These are phyloP conservation scores for Eumeta japonica DNA, from an alignment of 1,140 invertebrate species.

Conservation along the genomic window DNA sequence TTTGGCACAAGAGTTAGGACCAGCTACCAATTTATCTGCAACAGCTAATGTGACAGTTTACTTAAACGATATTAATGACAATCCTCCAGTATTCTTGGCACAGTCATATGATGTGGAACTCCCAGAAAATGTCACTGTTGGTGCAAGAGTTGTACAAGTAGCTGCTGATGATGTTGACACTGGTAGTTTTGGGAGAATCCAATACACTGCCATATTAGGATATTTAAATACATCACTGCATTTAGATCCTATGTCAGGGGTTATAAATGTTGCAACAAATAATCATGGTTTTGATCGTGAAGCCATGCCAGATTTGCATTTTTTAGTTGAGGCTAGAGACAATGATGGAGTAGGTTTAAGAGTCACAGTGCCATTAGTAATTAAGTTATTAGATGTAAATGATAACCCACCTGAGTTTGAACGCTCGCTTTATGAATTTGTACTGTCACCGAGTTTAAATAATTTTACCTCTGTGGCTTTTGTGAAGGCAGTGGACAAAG, in stretches of 20 bases:
- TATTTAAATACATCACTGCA: slow-evolving; percentile 71
- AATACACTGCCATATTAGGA: slow-evolving; percentile 75
- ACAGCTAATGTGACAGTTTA: slow-evolving; percentile 75
- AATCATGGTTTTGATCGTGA: slow-evolving; percentile 82
- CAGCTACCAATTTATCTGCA: slow-evolving; percentile 70
- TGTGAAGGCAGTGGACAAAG: slow-evolving; percentile 78
- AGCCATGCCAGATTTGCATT: slow-evolving; percentile 68
- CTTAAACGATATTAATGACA: slow-evolving; percentile 88
- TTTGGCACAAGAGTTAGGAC: slow-evolving; percentile 75
- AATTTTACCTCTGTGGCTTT: slow-evolving; percentile 72
- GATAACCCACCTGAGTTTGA: slow-evolving; percentile 84
- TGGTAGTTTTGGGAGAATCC: slow-evolving; percentile 68
- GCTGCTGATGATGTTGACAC: slow-evolving; percentile 75
- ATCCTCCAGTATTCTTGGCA: slow-evolving; percentile 77
- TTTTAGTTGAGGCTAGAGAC: slow-evolving; percentile 83
- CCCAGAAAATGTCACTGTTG: slow-evolving; percentile 76
- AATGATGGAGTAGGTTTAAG: slow-evolving; percentile 77
- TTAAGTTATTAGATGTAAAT: slow-evolving; percentile 81
- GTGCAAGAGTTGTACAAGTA: slow-evolving; percentile 73
- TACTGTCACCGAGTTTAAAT: slow-evolving; percentile 69
- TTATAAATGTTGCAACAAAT: slow-evolving; percentile 75
- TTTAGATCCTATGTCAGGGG: slow-evolving; percentile 75
- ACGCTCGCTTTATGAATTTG: slow-evolving; percentile 77
- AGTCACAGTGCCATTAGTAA: slow-evolving; percentile 69
- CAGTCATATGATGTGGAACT: slow-evolving; percentile 71